Percentiles rank a stretch among this genome's conserved stretches.
These are phyloP conservation scores for Heterotis niloticus DNA, from an alignment of 2,113 vertebrate species.

Conservation along the genomic window DNA sequence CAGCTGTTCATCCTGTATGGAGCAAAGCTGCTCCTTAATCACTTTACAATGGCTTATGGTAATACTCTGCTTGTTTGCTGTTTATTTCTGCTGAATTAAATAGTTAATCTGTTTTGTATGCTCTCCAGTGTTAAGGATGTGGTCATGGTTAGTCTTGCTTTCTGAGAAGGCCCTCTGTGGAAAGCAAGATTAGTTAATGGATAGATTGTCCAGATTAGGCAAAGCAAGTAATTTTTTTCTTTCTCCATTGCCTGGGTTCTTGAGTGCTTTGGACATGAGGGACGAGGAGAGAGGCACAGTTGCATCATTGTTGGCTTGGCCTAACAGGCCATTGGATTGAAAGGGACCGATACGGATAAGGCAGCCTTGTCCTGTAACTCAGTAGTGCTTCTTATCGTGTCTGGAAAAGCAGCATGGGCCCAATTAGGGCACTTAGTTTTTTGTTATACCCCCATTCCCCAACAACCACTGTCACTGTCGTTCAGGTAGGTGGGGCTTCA, in stretches of 20 bases:
- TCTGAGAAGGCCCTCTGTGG: conserved; percentile 11
- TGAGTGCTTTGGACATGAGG: not conserved
- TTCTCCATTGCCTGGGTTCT: not conserved
- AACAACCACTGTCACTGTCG: too few species aligned
- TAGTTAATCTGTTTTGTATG: conserved; percentile 17
- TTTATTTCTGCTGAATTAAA: conserved; percentile 23
- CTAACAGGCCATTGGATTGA: not conserved
- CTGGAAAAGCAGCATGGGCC: too few species aligned
- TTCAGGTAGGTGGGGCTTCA: too few species aligned
- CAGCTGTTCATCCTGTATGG: conserved; percentile 40
- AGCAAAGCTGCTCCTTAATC: conserved; percentile 43
- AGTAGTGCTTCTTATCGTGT: too few species aligned
- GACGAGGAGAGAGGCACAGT: not conserved
- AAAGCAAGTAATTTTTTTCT: conserved; percentile 3
- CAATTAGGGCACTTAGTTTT: too few species aligned
- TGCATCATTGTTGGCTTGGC: conserved; percentile 11
- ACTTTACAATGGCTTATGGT: conserved; percentile 46
- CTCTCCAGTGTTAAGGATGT: conserved; percentile 11
- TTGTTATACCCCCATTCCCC: too few species aligned
- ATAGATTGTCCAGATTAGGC: conserved; percentile 22
- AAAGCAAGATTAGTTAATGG: conserved; percentile 18
- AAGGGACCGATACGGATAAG: not conserved
- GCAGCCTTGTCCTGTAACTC: too few species aligned
- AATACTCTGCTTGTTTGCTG: conserved; percentile 1
- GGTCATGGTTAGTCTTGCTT: conserved; percentile 7